Percentiles rank a stretch among this genome's conserved stretches.
These are phyloP conservation scores for Xiphophorus couchianus DNA, from an alignment of 2,113 vertebrate species.

Conservation along the genomic window DNA sequence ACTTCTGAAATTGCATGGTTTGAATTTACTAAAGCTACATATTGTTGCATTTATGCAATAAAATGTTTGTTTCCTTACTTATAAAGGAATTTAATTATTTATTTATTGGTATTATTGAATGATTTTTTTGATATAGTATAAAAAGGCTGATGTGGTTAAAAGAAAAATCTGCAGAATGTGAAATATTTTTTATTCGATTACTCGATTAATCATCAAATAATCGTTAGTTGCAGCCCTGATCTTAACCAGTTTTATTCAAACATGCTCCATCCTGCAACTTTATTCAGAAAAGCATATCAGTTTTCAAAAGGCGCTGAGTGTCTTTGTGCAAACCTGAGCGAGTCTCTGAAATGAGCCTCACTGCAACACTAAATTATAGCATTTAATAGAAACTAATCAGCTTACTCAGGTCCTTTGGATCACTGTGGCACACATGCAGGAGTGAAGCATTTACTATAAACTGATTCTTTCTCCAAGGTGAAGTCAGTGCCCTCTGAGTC, in stretches of 20 bases:
- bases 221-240: too few species aligned
- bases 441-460: constrained; percentile 45
- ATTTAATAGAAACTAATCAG: constrained; percentile 48
- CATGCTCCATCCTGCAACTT: neutral
- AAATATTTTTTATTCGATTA: too few species aligned
- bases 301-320: constrained; percentile 16
- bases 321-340: constrained; percentile 21
- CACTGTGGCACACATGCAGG: constrained; percentile 13
- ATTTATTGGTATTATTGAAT: too few species aligned
- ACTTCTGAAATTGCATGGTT: too few species aligned
- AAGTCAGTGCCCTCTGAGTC: constrained; percentile 41
- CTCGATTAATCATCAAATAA: too few species aligned
- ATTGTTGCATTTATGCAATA: too few species aligned
- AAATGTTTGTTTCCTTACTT: too few species aligned
- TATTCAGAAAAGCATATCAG: constrained; percentile 18
- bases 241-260: neutral
- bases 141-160: too few species aligned
- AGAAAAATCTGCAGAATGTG: too few species aligned
- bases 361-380: constrained; percentile 22
- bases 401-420: constrained; percentile 43
- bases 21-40: too few species aligned
- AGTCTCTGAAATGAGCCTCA: constrained; percentile 9
- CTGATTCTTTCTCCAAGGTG: constrained; percentile 49
- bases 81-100: too few species aligned
- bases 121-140: too few species aligned